These are phyloP conservation scores for Drosophila willistoni DNA, from an alignment of 1,140 invertebrate species.

Conservation along the genomic window DNA sequence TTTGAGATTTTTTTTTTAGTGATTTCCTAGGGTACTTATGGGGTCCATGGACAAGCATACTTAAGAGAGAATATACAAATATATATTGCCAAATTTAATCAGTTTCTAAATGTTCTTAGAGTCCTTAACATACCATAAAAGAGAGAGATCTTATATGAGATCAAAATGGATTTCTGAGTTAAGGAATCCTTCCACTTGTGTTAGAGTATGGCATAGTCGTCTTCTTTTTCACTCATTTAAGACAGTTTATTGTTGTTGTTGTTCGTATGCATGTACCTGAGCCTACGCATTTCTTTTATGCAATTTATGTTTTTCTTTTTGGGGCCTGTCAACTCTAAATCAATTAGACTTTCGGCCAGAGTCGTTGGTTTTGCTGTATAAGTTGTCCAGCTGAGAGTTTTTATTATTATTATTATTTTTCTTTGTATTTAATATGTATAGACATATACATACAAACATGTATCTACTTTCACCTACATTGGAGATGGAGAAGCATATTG, in stretches of 20 bases:
- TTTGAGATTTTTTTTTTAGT: not conserved
- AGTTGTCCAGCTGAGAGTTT: conserved; percentile 15
- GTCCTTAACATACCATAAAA: too few relatives aligned
- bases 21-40: not conserved
- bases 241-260: not conserved
- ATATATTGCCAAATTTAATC: too few relatives aligned
- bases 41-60: not conserved
- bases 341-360: conserved; percentile 17
- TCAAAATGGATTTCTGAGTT: too few relatives aligned
- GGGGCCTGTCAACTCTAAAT: conserved; percentile 21
- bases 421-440: not conserved
- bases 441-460: not conserved
- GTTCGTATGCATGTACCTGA: conserved; percentile 7
- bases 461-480: conserved; percentile 15
- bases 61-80: too few relatives aligned
- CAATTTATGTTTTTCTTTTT: conserved; percentile 17
- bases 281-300: conserved; percentile 22
- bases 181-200: too few relatives aligned
- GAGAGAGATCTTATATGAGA: too few relatives aligned
- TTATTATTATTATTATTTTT: not conserved
- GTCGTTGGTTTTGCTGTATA: conserved; percentile 8
- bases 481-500: not conserved
- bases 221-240: not conserved
- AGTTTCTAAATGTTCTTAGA: too few relatives aligned
- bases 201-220: not conserved